Percentiles rank a stretch among this genome's conserved stretches.
Evolutionary conservation across 2,888 invertebrate species (phyloP).

Genomic region (Dorcus parallelipipedus): DNA sequence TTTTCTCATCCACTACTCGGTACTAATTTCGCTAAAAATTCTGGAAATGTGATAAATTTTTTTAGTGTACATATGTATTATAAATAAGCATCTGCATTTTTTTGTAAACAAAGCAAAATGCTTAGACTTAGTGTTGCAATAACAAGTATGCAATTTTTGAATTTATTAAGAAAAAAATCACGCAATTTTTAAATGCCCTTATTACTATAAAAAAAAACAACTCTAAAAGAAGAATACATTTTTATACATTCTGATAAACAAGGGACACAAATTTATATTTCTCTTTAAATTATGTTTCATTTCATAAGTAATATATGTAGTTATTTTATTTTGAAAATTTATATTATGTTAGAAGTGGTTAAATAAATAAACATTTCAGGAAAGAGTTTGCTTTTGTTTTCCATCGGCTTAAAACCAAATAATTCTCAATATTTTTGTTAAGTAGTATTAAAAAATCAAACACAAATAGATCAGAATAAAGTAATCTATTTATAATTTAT

Average conservation of each 20-base stretch:
- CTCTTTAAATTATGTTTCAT: no score
- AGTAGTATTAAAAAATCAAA: no score
- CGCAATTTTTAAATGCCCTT: neutral
- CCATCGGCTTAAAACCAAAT: no score
- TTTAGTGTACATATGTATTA: slow-evolving; percentile 15
- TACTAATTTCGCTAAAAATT: neutral
- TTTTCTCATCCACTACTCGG: no score
- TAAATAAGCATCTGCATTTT: slow-evolving; percentile 1
- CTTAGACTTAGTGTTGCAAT: neutral
- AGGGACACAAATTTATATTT: no score
- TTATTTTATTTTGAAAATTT: neutral
- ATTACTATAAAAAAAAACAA: no score
- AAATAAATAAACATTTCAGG: neutral
- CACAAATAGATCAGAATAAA: no score
- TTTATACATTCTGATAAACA: no score
- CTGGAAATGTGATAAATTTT: slow-evolving; percentile 15
- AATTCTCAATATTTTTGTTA: neutral
- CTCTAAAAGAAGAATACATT: no score
- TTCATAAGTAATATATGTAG: neutral
- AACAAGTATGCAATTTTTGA: slow-evolving; percentile 4
- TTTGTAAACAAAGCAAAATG: neutral
- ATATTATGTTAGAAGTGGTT: neutral
- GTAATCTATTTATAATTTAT: no score
- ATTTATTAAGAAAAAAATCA: slow-evolving; percentile 2
- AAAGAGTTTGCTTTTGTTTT: slow-evolving; percentile 2